Percentiles rank a stretch among this genome's conserved stretches.
These are phyloP conservation scores for Sebastes schlegelii DNA, from an alignment of 2,113 vertebrate genomes.

Conservation along the genomic window DNA sequence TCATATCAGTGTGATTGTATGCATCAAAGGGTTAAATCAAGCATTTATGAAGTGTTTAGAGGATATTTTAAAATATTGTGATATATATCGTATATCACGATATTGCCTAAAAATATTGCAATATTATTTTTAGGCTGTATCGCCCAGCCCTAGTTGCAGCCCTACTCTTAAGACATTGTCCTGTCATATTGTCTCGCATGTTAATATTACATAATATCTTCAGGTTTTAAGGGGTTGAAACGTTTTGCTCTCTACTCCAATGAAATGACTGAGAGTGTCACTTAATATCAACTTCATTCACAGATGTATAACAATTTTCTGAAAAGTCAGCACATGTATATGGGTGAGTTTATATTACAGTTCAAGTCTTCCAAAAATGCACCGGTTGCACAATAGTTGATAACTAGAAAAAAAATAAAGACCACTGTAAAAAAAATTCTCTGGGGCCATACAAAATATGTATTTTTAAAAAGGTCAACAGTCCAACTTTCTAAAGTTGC, in stretches of 20 bases:
- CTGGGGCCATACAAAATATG: background rate
- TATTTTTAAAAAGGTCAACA: slow-evolving; percentile 6
- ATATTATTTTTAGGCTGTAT: no score
- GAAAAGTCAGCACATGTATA: background rate
- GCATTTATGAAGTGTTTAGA: no score
- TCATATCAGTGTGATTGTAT: no score
- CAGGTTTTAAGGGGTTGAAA: background rate
- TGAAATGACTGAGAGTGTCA: background rate
- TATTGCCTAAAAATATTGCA: no score
- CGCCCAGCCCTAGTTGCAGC: background rate
- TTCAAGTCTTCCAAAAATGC: background rate
- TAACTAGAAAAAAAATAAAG: background rate
- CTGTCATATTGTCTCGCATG: background rate
- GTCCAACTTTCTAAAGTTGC: slow-evolving; percentile 24
- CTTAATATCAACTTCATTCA: background rate
- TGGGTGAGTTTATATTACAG: background rate
- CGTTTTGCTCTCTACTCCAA: background rate
- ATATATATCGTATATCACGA: no score
- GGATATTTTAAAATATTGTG: no score
- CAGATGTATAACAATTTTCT: background rate
- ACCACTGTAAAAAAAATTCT: background rate
- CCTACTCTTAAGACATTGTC: background rate
- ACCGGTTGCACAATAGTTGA: slow-evolving; percentile 1
- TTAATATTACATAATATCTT: background rate
- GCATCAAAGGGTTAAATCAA: no score